Evolutionary conservation across 1,140 invertebrate genomes (phyloP), one percentile per base, ranked within the genome.

Genomic region (Vanessa atalanta): DNA sequence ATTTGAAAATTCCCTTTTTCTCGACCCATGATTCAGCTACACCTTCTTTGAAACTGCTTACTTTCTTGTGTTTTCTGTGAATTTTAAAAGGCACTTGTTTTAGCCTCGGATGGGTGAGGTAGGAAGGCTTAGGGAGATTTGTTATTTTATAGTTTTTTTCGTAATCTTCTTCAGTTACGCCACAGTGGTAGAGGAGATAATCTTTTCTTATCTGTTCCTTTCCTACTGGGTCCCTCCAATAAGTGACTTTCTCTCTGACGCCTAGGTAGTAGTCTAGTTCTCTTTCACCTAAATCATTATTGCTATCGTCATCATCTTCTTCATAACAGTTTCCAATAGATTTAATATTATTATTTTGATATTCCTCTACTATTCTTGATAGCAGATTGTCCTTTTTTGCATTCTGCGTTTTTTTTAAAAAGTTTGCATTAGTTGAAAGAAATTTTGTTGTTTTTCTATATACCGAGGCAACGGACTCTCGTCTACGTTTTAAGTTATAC

Each of bases 41-140:
- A n/a, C 78, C 75, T n/a, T 92, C 91, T 72, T 79, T 87, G 0
- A 83, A 74, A 67, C 86, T 82, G 13, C 74, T 80, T 12, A 77
- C 76, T 60, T 87, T 93, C 63, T 83, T 85, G 51, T 83, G 72
- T 70, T 84, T 89, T 61, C 79, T 90, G 51, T 91, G 85, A 51
- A 90, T 90, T 77, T 91, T 91, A 73, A 92, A 91, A 64, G 89
- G 90, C 16, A 92, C 88, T 81, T 92, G 90, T 71, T 89, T 92
- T 26, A 91, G 72, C 77, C 70, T 86, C 15, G 85, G 89, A 65
- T 82, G 87, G n/a, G 77, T 70, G 47, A 71, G 77, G 50, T 80
- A 83, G 8, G 81, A 83, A 8, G 77, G 75, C 79, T 87, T 88
- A 37, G 74, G 71, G 31, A 63, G 37, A 37, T 65, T 72, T 16